Evolutionary conservation across 2,113 vertebrate species (phyloP).

Genomic region (Hydropotes inermis): DNA sequence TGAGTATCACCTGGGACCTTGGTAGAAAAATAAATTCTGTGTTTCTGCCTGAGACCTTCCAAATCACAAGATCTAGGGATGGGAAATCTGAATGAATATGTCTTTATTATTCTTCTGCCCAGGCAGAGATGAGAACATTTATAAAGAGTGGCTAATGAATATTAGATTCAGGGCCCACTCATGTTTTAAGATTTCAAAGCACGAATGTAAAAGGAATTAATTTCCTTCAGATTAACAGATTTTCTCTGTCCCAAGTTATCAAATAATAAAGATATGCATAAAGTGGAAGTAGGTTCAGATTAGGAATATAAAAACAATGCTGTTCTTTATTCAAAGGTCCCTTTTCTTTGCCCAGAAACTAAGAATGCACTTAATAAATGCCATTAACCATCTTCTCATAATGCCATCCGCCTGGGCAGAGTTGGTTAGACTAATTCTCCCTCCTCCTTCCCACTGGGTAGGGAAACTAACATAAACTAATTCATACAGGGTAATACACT

Average conservation of each 20-base stretch:
- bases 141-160: background rate
- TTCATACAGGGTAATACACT: slow-evolving; percentile 3
- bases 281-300: background rate
- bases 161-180: background rate
- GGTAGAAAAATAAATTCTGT: background rate
- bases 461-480: slow-evolving; percentile 37
- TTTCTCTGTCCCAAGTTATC: background rate
- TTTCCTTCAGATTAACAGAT: background rate
- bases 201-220: background rate
- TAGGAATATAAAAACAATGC: background rate
- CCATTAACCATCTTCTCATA: background rate
- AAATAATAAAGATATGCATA: background rate
- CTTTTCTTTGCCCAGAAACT: slow-evolving; percentile 2
- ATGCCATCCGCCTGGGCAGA: background rate
- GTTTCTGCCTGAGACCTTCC: background rate
- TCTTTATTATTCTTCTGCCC: background rate
- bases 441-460: background rate
- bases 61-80: background rate
- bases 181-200: background rate
- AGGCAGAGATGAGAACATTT: background rate
- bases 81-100: background rate
- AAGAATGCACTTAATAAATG: background rate
- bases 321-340: background rate
- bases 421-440: background rate
- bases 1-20: background rate